Conservation (phyloP, 2,888 invertebrate species). For the Aspidiotus rigidus region DNA sequence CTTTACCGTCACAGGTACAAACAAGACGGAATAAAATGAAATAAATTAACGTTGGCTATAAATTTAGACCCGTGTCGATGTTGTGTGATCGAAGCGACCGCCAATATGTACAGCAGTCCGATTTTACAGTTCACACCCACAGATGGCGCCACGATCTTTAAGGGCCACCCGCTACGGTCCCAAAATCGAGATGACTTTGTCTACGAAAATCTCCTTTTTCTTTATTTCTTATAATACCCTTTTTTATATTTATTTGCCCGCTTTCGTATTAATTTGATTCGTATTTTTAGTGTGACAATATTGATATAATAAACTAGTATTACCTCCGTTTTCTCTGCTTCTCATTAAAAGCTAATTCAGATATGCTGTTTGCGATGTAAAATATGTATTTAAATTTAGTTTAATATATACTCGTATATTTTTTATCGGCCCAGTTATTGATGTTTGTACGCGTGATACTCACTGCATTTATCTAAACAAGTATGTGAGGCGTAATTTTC, state of each 20-base stretch:
- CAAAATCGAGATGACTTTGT: slow-evolving; percentile 6
- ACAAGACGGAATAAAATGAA: slow-evolving; percentile 12
- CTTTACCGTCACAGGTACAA: slow-evolving; percentile 9
- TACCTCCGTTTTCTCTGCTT: not conserved
- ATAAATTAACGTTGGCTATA: slow-evolving; percentile 17
- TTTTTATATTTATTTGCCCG: not conserved
- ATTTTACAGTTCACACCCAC: slow-evolving; percentile 20
- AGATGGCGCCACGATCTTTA: slow-evolving; percentile 13
- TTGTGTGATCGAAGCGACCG: slow-evolving; percentile 15
- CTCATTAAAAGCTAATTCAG: no score
- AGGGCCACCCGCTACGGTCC: slow-evolving; percentile 13
- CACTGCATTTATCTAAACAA: no score
- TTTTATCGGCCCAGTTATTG: no score
- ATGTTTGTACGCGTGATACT: no score
- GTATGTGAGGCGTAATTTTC: no score
- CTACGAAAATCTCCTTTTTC: not conserved
- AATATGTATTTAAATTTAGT: no score
- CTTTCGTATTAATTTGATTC: slow-evolving; percentile 2
- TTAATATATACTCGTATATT: no score
- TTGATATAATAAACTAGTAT: not conserved
- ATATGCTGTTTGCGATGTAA: no score
- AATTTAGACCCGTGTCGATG: slow-evolving; percentile 15
- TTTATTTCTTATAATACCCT: slow-evolving; percentile 4
- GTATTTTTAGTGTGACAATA: slow-evolving; percentile 1
- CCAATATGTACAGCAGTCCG: slow-evolving; percentile 17